Conservation (phyloP, 2,113 vertebrate genomes). For the Rhodinocichla rosea region DNA sequence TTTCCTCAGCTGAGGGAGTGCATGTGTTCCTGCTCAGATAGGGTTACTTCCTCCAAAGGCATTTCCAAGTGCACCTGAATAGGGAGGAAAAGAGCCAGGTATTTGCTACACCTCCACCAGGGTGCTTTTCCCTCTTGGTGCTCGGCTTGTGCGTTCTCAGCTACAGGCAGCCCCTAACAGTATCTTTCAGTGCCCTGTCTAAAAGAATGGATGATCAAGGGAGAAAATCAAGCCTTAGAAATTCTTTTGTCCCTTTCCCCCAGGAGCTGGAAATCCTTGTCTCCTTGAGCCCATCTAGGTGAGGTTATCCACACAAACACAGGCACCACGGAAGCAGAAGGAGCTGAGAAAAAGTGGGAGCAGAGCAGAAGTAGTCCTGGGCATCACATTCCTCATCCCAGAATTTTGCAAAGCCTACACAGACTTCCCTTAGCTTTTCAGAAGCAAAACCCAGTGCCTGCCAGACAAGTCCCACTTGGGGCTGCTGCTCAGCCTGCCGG, state of each 20-base stretch:
- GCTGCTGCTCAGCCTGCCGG: background rate
- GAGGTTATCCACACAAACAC: background rate
- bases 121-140: background rate
- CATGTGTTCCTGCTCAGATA: background rate
- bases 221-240: background rate
- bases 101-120: background rate
- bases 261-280: background rate
- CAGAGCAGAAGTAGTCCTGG: background rate
- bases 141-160: accelerated
- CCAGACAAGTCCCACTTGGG: background rate
- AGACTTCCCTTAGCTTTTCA: background rate
- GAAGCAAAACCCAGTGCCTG: background rate
- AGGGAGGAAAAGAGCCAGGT: background rate
- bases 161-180: background rate
- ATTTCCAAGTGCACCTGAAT: background rate
- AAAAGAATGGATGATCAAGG: background rate
- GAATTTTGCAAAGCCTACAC: background rate
- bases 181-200: background rate
- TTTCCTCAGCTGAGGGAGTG: background rate
- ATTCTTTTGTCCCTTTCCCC: background rate
- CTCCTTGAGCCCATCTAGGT: background rate
- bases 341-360: background rate
- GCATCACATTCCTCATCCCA: background rate
- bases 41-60: background rate
- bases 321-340: background rate